These are phyloP conservation scores for Ostrea denselamellosa DNA, from an alignment of 1,140 invertebrate species.

Conservation along the genomic window DNA sequence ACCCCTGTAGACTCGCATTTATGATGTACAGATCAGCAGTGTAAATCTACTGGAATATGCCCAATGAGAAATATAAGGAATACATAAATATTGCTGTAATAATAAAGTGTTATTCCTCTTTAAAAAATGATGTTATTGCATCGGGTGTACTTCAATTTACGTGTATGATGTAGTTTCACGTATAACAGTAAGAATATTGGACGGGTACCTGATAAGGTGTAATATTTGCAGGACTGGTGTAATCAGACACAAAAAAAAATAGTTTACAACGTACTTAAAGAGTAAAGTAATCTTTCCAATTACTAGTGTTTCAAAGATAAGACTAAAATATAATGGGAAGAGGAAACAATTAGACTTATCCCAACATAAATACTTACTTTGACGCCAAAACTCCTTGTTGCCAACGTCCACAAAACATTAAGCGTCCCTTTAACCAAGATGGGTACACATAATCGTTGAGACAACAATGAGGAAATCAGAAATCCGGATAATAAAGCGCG, in stretches of 20 bases:
- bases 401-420: slow-evolving; percentile 20
- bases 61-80: too few species aligned
- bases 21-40: too few species aligned
- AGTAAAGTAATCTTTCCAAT: not conserved
- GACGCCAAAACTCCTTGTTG: slow-evolving; percentile 8
- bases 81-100: too few species aligned
- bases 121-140: too few species aligned
- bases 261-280: not conserved
- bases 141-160: too few species aligned
- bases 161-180: too few species aligned
- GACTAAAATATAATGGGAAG: not conserved
- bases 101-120: too few species aligned
- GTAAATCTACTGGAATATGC: too few species aligned
- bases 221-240: not conserved
- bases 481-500: not conserved
- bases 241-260: not conserved
- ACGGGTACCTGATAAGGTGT: not conserved
- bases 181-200: too few species aligned
- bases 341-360: not conserved
- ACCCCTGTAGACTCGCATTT: too few species aligned
- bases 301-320: too few species aligned
- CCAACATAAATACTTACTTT: not conserved
- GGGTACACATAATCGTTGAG: not conserved
- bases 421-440: not conserved
- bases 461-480: not conserved